Conservation (phyloP, 2,888 invertebrate genomes). For the Stegophylla sp. region DNA sequence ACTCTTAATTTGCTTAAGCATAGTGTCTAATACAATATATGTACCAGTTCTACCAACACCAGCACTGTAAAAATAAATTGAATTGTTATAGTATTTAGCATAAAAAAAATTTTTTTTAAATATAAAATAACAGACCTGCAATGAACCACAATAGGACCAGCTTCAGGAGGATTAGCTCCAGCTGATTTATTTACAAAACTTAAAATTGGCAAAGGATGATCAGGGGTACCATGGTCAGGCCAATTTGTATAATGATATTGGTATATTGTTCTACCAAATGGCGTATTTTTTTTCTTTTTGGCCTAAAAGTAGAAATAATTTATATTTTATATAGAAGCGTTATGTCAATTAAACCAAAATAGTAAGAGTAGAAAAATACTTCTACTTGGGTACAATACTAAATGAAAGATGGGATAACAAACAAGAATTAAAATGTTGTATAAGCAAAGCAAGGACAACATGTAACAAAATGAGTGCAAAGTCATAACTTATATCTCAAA, state of each 20-base stretch:
- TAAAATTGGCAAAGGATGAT: conserved; percentile 89
- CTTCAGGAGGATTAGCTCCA: conserved; percentile 82
- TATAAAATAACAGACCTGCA: conserved; percentile 69
- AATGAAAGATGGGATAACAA: no score
- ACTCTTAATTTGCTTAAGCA: conserved; percentile 83
- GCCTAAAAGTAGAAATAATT: conserved; percentile 18
- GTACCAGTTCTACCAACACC: conserved; percentile 96
- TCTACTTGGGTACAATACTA: no score
- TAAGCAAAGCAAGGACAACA: no score
- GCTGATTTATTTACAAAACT: conserved; percentile 89
- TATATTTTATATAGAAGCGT: no score
- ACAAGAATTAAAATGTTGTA: no score
- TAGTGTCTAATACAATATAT: conserved; percentile 87
- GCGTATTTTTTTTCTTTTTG: conserved; percentile 53
- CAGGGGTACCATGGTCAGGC: conserved; percentile 96
- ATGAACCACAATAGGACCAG: conserved; percentile 86
- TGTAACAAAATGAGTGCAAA: no score
- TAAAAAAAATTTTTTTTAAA: conserved; percentile 14
- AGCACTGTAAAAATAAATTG: conserved; percentile 69
- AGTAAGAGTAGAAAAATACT: no score
- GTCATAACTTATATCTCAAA: no score
- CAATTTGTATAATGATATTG: conserved; percentile 95
- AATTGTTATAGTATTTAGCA: neutral
- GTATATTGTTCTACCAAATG: conserved; percentile 67
- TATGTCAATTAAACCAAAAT: no score